Conservation (phyloP, 2,888 invertebrate genomes). For the Drosophila acutilabella region DNA sequence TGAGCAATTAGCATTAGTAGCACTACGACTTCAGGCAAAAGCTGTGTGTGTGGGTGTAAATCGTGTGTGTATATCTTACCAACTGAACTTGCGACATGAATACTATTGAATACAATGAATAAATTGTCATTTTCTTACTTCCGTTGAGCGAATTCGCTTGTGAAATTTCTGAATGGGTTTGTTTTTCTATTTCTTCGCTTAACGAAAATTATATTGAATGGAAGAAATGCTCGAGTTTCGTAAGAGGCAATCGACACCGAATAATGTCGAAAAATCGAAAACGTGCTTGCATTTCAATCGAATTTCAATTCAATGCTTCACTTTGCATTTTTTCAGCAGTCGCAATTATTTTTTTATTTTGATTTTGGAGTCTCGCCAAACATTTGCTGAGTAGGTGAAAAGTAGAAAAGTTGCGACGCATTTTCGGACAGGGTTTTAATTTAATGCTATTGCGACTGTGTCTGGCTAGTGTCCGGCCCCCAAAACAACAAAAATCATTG, state of each 20-base stretch:
- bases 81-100: constrained; percentile 34
- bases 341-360: constrained; percentile 15
- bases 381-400: constrained; percentile 59
- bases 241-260: constrained; percentile 40
- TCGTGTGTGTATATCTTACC: constrained; percentile 27
- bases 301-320: constrained; percentile 26
- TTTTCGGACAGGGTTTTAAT: constrained; percentile 35
- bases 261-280: constrained; percentile 28
- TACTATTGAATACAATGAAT: constrained; percentile 41
- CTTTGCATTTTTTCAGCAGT: constrained; percentile 43
- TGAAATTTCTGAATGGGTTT: constrained; percentile 4
- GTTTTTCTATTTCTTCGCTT: not conserved
- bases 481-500: constrained; percentile 11
- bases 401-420: constrained; percentile 27
- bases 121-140: constrained; percentile 19
- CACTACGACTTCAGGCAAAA: constrained; percentile 12
- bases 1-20: constrained; percentile 67
- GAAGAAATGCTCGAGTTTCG: constrained; percentile 24
- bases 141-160: constrained; percentile 12
- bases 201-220: constrained; percentile 7
- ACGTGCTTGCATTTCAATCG: constrained; percentile 49
- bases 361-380: constrained; percentile 21
- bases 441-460: constrained; percentile 23
- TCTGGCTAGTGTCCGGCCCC: constrained; percentile 62
- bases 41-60: constrained; percentile 3